Evolutionary conservation across 2,113 vertebrate genomes (phyloP).

Genomic region (Rhabdomys dilectus): DNA sequence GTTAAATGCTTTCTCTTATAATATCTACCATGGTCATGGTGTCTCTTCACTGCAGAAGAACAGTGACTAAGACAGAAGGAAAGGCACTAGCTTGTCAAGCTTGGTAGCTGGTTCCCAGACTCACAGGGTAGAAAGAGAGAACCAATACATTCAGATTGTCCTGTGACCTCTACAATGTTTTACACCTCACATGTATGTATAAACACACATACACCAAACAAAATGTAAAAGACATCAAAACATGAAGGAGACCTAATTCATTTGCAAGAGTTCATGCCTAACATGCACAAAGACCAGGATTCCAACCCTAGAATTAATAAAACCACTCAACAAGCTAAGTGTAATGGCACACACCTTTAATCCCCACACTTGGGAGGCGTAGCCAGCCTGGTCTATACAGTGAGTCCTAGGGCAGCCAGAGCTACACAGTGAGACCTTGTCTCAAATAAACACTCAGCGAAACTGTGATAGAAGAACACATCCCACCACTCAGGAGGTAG

Average conservation of each 20-base stretch:
- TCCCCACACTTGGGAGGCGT: neutral
- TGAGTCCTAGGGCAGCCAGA: neutral
- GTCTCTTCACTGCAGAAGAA: neutral
- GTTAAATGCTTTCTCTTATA: neutral
- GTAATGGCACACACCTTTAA: neutral
- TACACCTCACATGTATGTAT: neutral
- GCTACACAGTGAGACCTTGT: neutral
- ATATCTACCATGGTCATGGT: neutral
- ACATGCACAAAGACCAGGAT: neutral
- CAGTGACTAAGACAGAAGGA: neutral
- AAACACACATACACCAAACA: neutral
- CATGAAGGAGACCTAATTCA: neutral
- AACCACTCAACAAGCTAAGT: neutral
- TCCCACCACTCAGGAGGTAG: neutral
- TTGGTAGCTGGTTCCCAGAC: neutral
- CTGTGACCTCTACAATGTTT: neutral
- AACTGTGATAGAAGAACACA: neutral
- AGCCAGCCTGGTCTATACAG: neutral
- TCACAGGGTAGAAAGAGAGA: neutral
- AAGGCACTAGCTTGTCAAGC: neutral
- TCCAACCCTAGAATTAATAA: neutral
- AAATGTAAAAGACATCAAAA: neutral
- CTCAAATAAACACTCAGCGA: neutral
- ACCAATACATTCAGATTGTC: neutral
- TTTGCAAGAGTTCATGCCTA: neutral